A percentile compares a stretch with the other conserved stretches of the same genome.
Evolutionary conservation across 2,797 vertebrate genomes (phyloP).

Genomic region (Gouania willdenowi): DNA sequence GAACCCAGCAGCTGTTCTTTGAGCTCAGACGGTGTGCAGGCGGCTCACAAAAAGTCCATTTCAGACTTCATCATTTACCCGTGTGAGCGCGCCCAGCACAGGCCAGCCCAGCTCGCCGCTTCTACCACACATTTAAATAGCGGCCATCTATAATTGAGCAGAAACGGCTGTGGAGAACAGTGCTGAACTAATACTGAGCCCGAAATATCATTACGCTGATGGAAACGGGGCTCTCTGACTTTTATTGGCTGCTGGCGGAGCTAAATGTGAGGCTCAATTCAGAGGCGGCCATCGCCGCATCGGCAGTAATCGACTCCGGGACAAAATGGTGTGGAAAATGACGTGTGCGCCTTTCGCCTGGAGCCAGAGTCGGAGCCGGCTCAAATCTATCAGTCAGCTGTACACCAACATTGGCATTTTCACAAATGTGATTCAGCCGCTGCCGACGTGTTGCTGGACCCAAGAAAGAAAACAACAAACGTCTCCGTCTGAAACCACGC

Average conservation of each 20-base stretch:
- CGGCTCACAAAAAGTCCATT: constrained; percentile 62
- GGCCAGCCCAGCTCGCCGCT: constrained; percentile 8
- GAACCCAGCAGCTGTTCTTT: constrained; percentile 52
- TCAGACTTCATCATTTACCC: constrained; percentile 58
- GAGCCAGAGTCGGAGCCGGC: constrained; percentile 40
- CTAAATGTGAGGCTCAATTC: constrained; percentile 60
- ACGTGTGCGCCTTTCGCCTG: constrained; percentile 41
- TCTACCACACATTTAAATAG: constrained; percentile 58
- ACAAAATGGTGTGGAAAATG: constrained; percentile 70
- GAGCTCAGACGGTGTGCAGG: constrained; percentile 48
- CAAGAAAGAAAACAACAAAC: not conserved
- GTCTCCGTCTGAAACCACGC: constrained; percentile 38
- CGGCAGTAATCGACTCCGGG: constrained; percentile 65
- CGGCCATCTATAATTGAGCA: constrained; percentile 68
- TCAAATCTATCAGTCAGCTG: constrained; percentile 61
- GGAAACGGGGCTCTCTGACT: constrained; percentile 53
- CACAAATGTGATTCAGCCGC: constrained; percentile 63
- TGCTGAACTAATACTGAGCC: constrained; percentile 64
- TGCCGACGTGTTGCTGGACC: no score
- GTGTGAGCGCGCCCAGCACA: constrained; percentile 17
- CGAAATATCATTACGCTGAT: constrained; percentile 64
- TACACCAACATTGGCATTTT: constrained; percentile 59
- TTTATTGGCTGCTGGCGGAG: constrained; percentile 62
- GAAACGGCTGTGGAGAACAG: constrained; percentile 58
- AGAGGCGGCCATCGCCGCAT: constrained; percentile 48